Conservation (phyloP, 2,797 vertebrate species). For the Urophycis tenuis region DNA sequence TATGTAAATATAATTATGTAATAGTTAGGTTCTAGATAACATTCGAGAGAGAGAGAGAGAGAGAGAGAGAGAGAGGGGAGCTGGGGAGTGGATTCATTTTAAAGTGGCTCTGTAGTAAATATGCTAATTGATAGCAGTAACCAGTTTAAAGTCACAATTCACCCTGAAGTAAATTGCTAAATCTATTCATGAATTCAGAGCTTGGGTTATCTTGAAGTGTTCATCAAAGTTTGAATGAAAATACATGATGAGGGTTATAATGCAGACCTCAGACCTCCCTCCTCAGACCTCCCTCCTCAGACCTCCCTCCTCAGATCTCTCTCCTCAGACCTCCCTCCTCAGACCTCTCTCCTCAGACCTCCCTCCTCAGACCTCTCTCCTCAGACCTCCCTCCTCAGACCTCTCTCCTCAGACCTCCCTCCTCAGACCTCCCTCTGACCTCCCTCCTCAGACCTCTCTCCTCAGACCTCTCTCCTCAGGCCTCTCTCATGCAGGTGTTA, state of each 20-base stretch:
- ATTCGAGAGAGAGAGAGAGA: background rate
- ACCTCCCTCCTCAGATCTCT: too few relatives aligned
- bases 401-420: too few relatives aligned
- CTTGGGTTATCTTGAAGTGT: background rate
- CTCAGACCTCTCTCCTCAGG: too few relatives aligned
- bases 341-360: too few relatives aligned
- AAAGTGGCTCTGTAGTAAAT: background rate
- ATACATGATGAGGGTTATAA: background rate
- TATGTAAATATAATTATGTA: background rate
- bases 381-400: too few relatives aligned
- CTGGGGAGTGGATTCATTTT: background rate
- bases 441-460: too few relatives aligned
- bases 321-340: too few relatives aligned
- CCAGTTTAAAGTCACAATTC: constrained; percentile 1
- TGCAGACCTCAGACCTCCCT: too few relatives aligned
- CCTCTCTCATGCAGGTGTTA: too few relatives aligned
- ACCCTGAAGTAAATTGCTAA: background rate
- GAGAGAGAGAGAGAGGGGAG: background rate
- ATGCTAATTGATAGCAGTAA: background rate
- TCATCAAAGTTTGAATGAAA: background rate
- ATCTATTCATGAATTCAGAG: background rate
- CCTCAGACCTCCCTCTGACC: too few relatives aligned
- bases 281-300: too few relatives aligned
- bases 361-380: too few relatives aligned
- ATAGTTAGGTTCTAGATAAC: background rate